A percentile compares a stretch with the other conserved stretches of the same genome.
These are phyloP conservation scores for Limnephilus rhombicus DNA, from an alignment of 2,888 invertebrate genomes.

Conservation along the genomic window DNA sequence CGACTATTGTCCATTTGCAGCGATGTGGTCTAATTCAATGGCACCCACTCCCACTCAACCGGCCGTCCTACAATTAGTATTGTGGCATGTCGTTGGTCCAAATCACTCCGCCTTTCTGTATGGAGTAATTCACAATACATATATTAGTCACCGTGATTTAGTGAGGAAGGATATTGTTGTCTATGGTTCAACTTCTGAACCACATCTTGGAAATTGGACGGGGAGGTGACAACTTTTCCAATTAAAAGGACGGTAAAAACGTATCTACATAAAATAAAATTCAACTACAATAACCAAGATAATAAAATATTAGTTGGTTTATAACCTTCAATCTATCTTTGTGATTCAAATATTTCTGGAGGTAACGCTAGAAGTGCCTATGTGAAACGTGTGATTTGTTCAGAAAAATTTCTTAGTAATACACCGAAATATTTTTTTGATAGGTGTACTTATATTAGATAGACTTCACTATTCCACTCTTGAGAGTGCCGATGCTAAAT, in stretches of 20 bases:
- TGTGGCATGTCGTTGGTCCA: conserved; percentile 33
- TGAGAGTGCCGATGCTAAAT: too few relatives aligned
- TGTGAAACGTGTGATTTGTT: too few relatives aligned
- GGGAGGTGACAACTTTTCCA: neutral
- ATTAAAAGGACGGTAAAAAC: neutral
- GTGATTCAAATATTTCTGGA: neutral
- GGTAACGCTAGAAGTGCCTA: too few relatives aligned
- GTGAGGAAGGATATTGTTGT: neutral
- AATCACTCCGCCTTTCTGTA: conserved; percentile 23
- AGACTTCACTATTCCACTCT: too few relatives aligned
- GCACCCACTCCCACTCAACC: conserved; percentile 49
- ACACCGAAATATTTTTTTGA: too few relatives aligned
- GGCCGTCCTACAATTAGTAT: conserved; percentile 31
- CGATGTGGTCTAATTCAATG: conserved; percentile 44
- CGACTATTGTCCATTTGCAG: conserved; percentile 49
- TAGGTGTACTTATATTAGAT: too few relatives aligned
- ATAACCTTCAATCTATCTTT: neutral
- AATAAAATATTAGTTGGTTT: neutral
- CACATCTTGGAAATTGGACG: neutral
- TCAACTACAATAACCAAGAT: neutral
- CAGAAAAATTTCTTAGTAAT: too few relatives aligned
- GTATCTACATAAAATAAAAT: neutral
- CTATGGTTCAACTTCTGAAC: neutral
- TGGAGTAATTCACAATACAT: conserved; percentile 28
- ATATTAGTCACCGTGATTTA: conserved; percentile 40